A percentile compares a stretch with the other conserved stretches of the same genome.
phyloP scores from a whole-genome alignment of 2,888 invertebrate species.

The Agrotis clavis region DNA sequence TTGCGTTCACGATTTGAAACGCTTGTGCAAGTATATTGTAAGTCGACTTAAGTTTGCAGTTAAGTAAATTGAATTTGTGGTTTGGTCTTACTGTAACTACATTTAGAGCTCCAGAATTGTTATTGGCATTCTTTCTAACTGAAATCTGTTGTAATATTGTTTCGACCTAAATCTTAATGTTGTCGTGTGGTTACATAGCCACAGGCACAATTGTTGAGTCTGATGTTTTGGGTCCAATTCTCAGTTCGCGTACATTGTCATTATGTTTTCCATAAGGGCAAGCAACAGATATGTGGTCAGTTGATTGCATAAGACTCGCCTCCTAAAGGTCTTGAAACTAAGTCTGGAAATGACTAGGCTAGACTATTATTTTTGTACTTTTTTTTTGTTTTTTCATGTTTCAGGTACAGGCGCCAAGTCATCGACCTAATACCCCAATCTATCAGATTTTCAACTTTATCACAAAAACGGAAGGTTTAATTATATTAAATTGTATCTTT shows the following conservation, averaged over 20 bases:
- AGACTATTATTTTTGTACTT: no score
- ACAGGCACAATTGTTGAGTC: not conserved
- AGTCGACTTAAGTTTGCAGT: constrained; percentile 34
- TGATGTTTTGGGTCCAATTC: not conserved
- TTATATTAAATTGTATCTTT: no score
- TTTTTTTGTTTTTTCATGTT: no score
- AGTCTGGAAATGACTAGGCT: no score
- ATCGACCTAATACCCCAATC: no score
- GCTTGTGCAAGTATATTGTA: constrained; percentile 33
- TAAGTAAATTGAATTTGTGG: constrained; percentile 44
- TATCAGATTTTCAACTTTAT: no score
- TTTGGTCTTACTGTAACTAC: constrained; percentile 20
- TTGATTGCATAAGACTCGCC: not conserved
- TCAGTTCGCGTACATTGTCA: not conserved
- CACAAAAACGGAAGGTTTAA: no score
- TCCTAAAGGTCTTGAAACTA: no score
- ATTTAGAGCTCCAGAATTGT: constrained; percentile 6
- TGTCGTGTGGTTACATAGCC: not conserved
- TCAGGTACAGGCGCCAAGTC: no score
- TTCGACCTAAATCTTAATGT: not conserved
- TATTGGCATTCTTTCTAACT: not conserved
- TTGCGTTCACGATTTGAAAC: constrained; percentile 45
- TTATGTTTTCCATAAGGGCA: not conserved
- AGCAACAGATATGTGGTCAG: not conserved
- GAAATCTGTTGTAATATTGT: not conserved